Percentiles rank a stretch among this genome's conserved stretches.
These are phyloP conservation scores for Andricus curvator DNA, from an alignment of 2,888 invertebrate genomes.

Conservation along the genomic window DNA sequence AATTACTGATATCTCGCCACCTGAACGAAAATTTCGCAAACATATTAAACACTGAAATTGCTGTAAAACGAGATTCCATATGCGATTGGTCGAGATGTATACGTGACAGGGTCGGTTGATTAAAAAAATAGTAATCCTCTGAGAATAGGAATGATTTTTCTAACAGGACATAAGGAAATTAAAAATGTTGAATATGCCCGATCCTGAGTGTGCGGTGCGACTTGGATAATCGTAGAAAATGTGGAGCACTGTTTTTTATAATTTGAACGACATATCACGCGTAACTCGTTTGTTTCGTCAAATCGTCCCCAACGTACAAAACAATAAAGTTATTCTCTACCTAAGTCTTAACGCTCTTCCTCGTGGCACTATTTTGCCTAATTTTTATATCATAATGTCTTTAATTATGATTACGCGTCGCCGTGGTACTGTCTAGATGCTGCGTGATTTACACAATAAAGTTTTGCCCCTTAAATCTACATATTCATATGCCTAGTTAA, in stretches of 20 bases:
- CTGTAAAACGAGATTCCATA: slow-evolving; percentile 45
- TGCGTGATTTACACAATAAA: slow-evolving; percentile 67
- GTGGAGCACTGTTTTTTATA: not conserved
- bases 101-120: not conserved
- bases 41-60: slow-evolving; percentile 52
- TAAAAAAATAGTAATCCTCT: not conserved
- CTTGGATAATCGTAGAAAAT: slow-evolving; percentile 71
- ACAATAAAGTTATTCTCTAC: slow-evolving; percentile 46
- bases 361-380: slow-evolving; percentile 68
- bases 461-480: slow-evolving; percentile 54
- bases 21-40: slow-evolving; percentile 1
- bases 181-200: slow-evolving; percentile 32
- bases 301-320: slow-evolving; percentile 73
- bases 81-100: not conserved
- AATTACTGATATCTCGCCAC: not conserved
- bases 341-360: slow-evolving; percentile 53
- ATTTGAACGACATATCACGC: slow-evolving; percentile 29
- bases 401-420: slow-evolving; percentile 67
- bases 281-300: slow-evolving; percentile 33
- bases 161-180: not conserved
- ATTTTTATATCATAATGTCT: slow-evolving; percentile 61
- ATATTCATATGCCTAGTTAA: slow-evolving; percentile 36
- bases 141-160: not conserved
- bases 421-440: slow-evolving; percentile 70
- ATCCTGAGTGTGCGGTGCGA: slow-evolving; percentile 65